A percentile compares a stretch with the other conserved stretches of the same genome.
Evolutionary conservation across 1,140 invertebrate genomes (phyloP).

Genomic region (Scaptomyza hsui): DNA sequence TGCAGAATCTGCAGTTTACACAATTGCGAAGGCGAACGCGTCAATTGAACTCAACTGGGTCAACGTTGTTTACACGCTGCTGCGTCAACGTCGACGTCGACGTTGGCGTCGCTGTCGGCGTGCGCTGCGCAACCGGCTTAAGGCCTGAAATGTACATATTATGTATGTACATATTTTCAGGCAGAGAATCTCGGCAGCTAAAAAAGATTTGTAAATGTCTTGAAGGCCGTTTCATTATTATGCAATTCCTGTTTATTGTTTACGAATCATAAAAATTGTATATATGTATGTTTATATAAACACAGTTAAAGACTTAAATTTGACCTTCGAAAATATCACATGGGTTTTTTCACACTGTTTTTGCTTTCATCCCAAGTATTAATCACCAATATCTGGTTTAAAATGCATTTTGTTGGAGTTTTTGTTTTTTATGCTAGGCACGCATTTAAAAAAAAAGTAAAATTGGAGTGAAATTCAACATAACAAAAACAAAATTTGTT

Average conservation of each 20-base stretch:
- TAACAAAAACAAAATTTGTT: neutral
- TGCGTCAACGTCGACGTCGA: constrained; percentile 41
- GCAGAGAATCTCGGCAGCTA: neutral
- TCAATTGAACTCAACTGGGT: constrained; percentile 66
- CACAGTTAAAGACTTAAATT: neutral
- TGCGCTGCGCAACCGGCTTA: neutral
- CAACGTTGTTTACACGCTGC: constrained; percentile 63
- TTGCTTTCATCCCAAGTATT: neutral
- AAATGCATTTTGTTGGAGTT: too few relatives aligned
- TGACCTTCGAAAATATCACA: neutral
- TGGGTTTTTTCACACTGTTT: too few relatives aligned
- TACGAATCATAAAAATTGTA: neutral
- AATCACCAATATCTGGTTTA: neutral
- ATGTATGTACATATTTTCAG: neutral
- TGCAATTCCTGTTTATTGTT: neutral
- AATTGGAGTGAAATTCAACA: neutral
- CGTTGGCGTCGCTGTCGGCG: neutral
- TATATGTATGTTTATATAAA: too few relatives aligned
- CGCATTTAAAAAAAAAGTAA: neutral
- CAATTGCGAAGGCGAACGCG: constrained; percentile 48
- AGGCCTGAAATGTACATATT: neutral
- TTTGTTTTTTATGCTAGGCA: neutral
- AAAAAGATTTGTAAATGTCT: constrained; percentile 3
- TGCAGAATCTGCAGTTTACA: constrained; percentile 4
- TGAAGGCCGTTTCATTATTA: constrained; percentile 4